Percentiles rank a stretch among this genome's conserved stretches.
Conservation (phyloP, 1,140 invertebrate genomes). For the Panagrolaimus sp. region DNA sequence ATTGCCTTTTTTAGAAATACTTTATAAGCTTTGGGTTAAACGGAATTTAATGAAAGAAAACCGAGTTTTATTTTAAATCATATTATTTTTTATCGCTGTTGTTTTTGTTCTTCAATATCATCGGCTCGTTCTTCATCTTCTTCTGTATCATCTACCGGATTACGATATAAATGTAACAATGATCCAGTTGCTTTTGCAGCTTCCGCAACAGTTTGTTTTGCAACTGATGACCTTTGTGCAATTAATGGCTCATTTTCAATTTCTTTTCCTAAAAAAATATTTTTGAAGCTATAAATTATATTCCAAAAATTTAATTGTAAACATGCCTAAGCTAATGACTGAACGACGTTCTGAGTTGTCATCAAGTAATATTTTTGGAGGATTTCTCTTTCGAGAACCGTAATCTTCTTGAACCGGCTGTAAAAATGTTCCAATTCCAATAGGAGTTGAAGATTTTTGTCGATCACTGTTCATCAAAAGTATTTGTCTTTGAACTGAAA, state of each 20-base stretch:
- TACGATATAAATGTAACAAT: slow-evolving; percentile 38
- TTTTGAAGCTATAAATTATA: not conserved
- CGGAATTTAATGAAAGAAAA: too few species aligned
- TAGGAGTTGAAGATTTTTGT: slow-evolving; percentile 19
- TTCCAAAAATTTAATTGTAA: too few species aligned
- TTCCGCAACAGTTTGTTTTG: slow-evolving; percentile 45
- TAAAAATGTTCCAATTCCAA: slow-evolving; percentile 28
- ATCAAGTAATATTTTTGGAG: slow-evolving; percentile 13
- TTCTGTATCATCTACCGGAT: slow-evolving; percentile 37
- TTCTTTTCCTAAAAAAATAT: not conserved
- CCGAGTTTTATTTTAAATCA: too few species aligned
- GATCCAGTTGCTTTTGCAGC: slow-evolving; percentile 37
- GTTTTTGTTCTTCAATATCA: not conserved
- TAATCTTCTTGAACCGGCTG: slow-evolving; percentile 14
- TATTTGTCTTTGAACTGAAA: slow-evolving; percentile 47
- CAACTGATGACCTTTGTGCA: slow-evolving; percentile 34
- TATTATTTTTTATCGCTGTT: too few species aligned
- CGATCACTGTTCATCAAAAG: slow-evolving; percentile 30
- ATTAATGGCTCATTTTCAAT: slow-evolving; percentile 10
- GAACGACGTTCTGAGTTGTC: too few species aligned
- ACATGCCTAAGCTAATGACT: too few species aligned
- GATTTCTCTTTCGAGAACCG: not conserved
- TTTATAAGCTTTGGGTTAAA: too few species aligned
- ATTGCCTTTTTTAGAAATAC: too few species aligned
- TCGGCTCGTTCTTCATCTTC: slow-evolving; percentile 19